Percentiles rank a stretch among this genome's conserved stretches.
phyloP scores from a whole-genome alignment of 2,113 vertebrate species.

The Azemiops feae region DNA sequence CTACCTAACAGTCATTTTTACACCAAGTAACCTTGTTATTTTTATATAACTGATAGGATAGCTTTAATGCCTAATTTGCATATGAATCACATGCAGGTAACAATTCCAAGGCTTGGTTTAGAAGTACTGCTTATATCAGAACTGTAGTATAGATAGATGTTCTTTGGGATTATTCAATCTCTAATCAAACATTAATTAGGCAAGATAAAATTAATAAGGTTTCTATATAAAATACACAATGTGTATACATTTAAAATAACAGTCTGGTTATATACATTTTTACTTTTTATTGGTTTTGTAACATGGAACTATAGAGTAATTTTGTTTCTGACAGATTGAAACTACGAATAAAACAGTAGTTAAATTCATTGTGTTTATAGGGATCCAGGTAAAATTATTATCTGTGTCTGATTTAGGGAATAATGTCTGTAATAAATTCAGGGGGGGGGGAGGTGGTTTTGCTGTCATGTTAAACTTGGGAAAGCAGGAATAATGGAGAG shows the following conservation, averaged over 20 bases:
- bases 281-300: background rate
- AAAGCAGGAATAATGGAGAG: background rate
- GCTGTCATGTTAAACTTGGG: background rate
- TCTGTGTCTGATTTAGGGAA: background rate
- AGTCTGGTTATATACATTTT: background rate
- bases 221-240: background rate
- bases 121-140: background rate
- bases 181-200: background rate
- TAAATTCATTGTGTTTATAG: background rate
- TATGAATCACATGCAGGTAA: background rate
- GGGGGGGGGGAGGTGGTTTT: background rate
- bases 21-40: background rate
- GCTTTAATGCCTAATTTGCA: background rate
- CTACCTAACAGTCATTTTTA: background rate
- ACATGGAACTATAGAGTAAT: background rate
- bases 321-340: background rate
- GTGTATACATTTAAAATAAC: background rate
- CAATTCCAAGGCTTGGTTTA: background rate
- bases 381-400: background rate
- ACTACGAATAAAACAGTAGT: background rate
- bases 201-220: background rate
- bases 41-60: background rate
- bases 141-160: background rate
- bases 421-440: background rate
- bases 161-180: background rate